Evolutionary conservation across 2,888 invertebrate species (phyloP).

Genomic region (Thysanoteuthis rhombus): DNA sequence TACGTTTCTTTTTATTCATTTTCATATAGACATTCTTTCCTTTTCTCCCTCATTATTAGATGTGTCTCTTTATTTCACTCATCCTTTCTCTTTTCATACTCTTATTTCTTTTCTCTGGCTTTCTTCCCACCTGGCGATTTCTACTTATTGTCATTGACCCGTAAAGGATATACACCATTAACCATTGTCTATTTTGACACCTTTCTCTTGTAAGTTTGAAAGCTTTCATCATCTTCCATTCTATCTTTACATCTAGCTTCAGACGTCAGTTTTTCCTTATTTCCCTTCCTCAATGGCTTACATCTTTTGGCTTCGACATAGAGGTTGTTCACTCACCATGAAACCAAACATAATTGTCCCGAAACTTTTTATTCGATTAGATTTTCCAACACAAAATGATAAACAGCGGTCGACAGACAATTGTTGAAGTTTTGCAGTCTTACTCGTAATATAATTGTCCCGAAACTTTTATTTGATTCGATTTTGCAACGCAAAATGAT

Average conservation of each 20-base stretch:
- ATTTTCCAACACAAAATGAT: not conserved
- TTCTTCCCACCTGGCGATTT: too few relatives aligned
- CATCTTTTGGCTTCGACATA: not conserved
- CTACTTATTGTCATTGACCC: too few relatives aligned
- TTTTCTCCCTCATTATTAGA: not conserved
- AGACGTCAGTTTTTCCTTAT: not conserved
- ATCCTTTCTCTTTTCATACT: not conserved
- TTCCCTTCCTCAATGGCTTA: not conserved
- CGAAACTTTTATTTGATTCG: too few relatives aligned
- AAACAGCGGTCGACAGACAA: not conserved
- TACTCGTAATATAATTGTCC: too few relatives aligned
- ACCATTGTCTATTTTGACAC: not conserved
- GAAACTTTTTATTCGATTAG: not conserved
- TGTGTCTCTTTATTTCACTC: not conserved
- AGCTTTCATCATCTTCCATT: not conserved
- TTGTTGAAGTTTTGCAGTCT: not conserved
- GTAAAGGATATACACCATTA: not conserved
- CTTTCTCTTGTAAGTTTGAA: not conserved
- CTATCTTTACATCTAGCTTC: not conserved
- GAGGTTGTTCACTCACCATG: not conserved
- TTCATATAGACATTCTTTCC: not conserved
- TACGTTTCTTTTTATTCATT: not conserved
- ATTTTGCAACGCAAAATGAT: too few relatives aligned
- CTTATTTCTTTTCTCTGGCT: too few relatives aligned
- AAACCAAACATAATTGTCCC: not conserved